phyloP scores from a whole-genome alignment of 1,140 invertebrate genomes.

The Tetramorium alpestre region DNA sequence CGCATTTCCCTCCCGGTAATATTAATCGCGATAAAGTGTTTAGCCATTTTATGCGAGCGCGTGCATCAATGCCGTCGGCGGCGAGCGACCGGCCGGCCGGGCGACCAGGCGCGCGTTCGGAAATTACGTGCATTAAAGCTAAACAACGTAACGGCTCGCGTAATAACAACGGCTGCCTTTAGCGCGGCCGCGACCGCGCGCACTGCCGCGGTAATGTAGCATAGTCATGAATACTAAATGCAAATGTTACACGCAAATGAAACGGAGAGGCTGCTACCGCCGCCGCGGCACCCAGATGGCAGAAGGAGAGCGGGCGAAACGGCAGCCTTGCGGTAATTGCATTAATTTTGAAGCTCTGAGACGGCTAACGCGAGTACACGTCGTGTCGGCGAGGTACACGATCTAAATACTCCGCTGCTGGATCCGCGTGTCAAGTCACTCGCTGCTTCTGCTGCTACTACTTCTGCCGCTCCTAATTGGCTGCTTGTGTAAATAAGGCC shows the following conservation, averaged over 20 bases:
- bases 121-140: constrained; percentile 60
- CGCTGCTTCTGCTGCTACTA: not conserved
- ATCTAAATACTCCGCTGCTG: constrained; percentile 51
- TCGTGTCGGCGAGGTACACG: constrained; percentile 45
- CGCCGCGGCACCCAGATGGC: no score
- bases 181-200: constrained; percentile 24
- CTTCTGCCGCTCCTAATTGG: not conserved
- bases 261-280: constrained; percentile 26
- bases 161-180: constrained; percentile 42
- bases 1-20: not conserved
- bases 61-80: not conserved
- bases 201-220: constrained; percentile 19
- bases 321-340: constrained; percentile 52
- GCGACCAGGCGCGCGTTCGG: constrained; percentile 8
- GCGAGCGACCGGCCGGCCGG: not conserved
- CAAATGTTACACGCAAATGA: constrained; percentile 57
- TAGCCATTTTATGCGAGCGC: not conserved
- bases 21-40: constrained; percentile 62
- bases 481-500: constrained; percentile 13
- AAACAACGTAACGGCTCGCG: constrained; percentile 56
- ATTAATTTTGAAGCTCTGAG: constrained; percentile 59
- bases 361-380: constrained; percentile 54
- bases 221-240: constrained; percentile 30
- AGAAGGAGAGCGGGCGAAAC: not conserved
- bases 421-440: constrained; percentile 29